Conservation (phyloP, 30 jellyfish, hydroid and myxozoan species). For the Aurelia sp. region DNA sequence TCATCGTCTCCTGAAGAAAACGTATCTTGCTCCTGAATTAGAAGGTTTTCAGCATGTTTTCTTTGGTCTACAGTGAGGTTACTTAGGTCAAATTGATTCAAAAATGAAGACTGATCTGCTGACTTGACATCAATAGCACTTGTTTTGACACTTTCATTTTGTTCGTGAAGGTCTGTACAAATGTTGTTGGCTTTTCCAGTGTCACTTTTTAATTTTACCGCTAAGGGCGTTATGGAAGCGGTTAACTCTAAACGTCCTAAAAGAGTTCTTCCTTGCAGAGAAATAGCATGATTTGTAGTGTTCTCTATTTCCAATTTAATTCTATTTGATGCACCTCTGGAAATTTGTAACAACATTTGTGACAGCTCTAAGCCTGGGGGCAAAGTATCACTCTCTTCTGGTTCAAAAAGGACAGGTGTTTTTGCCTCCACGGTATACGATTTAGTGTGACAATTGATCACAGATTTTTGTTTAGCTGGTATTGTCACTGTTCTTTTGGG, state of each 20-base stretch:
- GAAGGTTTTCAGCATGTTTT: conserved; percentile 15
- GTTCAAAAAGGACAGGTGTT: conserved; percentile 53
- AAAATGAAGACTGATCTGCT: conserved; percentile 35
- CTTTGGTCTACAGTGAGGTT: conserved; percentile 46
- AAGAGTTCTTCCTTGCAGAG: conserved; percentile 41
- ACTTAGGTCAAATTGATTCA: conserved; percentile 44
- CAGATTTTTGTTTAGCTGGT: conserved; percentile 26
- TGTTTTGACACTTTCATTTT: conserved; percentile 16
- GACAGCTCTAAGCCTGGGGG: conserved; percentile 56
- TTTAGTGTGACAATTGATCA: conserved; percentile 16
- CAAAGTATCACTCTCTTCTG: conserved; percentile 49
- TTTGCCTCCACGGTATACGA: conserved; percentile 35
- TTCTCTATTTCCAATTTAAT: conserved; percentile 34
- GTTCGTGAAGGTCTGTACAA: conserved; percentile 15
- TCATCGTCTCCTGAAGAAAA: conserved; percentile 40
- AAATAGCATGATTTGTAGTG: conserved; percentile 43
- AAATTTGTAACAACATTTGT: conserved; percentile 36
- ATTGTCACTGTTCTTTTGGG: conserved; percentile 11
- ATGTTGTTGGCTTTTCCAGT: conserved; percentile 10
- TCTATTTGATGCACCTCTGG: conserved; percentile 57
- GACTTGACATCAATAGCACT: conserved; percentile 25
- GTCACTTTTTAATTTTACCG: conserved; percentile 40
- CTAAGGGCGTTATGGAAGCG: conserved; percentile 24
- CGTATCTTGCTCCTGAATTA: conserved; percentile 30
- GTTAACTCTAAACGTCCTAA: conserved; percentile 43